Evolutionary conservation across 2,888 invertebrate genomes (phyloP).

Genomic region (Galeopsomyia nigrocyanea): DNA sequence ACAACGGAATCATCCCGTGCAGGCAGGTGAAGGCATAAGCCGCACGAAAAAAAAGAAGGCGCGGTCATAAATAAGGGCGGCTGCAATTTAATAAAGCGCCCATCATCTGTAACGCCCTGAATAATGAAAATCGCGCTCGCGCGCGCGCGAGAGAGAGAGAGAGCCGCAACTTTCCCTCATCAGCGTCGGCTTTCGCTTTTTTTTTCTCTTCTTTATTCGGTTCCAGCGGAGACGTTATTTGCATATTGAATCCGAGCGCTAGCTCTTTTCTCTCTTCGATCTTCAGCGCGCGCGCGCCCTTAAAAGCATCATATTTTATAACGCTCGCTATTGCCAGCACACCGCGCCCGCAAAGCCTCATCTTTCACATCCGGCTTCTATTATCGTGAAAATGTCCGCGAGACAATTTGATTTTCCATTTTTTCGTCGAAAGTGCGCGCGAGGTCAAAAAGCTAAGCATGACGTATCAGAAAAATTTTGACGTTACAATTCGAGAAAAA

Average conservation of each 20-base stretch:
- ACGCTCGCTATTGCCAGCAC: background rate
- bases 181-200: background rate
- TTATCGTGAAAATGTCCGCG: conserved; percentile 35
- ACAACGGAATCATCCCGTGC: too few species aligned
- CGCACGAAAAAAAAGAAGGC: background rate
- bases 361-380: conserved; percentile 47
- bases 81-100: conserved; percentile 41
- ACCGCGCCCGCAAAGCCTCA: conserved; percentile 33
- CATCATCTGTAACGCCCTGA: conserved; percentile 41
- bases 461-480: too few species aligned
- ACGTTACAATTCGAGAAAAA: too few species aligned
- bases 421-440: too few species aligned
- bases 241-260: conserved; percentile 57
- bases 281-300: conserved; percentile 55
- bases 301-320: conserved; percentile 66
- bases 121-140: conserved; percentile 43
- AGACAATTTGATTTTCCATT: too few species aligned
- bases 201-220: conserved; percentile 16
- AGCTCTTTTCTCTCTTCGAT: conserved; percentile 61
- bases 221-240: conserved; percentile 51
- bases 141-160: background rate
- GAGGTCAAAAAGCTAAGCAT: too few species aligned
- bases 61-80: conserved; percentile 35
- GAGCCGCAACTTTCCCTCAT: conserved; percentile 3
- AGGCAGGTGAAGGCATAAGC: conserved; percentile 6